Conservation (phyloP, 2,888 invertebrate genomes). For the Choristoneura rosaceana region DNA sequence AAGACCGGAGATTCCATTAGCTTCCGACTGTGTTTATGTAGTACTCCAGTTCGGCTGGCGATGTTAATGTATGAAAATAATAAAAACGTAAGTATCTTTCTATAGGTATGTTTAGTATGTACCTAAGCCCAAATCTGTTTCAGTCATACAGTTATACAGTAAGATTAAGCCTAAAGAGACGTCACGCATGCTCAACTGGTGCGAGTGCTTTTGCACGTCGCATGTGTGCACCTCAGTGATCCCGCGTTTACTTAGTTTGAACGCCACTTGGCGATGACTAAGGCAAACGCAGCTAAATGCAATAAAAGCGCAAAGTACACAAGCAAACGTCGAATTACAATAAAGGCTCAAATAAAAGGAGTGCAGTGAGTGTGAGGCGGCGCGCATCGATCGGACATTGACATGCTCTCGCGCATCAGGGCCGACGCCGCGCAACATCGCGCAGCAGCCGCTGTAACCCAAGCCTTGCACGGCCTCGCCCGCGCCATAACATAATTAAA, state of each 20-base stretch:
- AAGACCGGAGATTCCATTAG: conserved; percentile 34
- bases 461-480: conserved; percentile 59
- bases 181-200: too few relatives aligned
- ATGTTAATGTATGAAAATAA: conserved; percentile 25
- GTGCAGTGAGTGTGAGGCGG: conserved; percentile 54
- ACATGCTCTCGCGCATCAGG: conserved; percentile 49
- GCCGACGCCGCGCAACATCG: conserved; percentile 42
- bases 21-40: conserved; percentile 34
- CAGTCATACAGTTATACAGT: background rate
- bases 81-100: background rate
- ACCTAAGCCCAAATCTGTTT: background rate
- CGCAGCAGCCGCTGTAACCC: conserved; percentile 67
- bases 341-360: conserved; percentile 28
- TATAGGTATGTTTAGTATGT: conserved; percentile 5
- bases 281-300: conserved; percentile 14
- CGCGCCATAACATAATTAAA: conserved; percentile 86
- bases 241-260: background rate
- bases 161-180: background rate
- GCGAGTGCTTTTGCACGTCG: background rate
- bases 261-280: conserved; percentile 19
- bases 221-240: background rate
- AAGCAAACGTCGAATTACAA: conserved; percentile 31
- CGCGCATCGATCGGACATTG: conserved; percentile 60
- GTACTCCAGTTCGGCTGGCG: conserved; percentile 33
- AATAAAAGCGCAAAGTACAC: conserved; percentile 23